Evolutionary conservation across 2,888 invertebrate genomes (phyloP).

Genomic region (Muschampia plurimacula): DNA sequence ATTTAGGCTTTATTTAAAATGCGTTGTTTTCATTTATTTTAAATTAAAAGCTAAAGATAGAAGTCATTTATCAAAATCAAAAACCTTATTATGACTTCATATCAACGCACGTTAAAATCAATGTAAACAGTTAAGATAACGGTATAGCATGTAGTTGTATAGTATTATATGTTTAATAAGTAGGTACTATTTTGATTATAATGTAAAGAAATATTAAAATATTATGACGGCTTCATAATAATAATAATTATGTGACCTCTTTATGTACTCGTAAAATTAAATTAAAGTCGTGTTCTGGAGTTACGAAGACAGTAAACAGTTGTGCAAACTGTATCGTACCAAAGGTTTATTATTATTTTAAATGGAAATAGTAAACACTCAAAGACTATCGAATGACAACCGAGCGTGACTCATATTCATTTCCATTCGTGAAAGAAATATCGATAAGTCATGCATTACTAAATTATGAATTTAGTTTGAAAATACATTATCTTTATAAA

Average conservation of each 20-base stretch:
- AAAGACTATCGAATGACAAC: slow-evolving; percentile 48
- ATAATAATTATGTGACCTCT: slow-evolving; percentile 14
- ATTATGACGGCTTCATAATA: not conserved
- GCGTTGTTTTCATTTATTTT: too few relatives aligned
- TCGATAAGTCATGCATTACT: slow-evolving; percentile 3
- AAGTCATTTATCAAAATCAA: too few relatives aligned
- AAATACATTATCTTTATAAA: not conserved
- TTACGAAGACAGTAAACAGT: slow-evolving; percentile 50
- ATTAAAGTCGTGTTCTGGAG: slow-evolving; percentile 15
- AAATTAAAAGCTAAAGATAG: too few relatives aligned
- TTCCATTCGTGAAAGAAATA: slow-evolving; percentile 12
- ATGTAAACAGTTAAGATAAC: not conserved
- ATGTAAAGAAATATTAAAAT: not conserved
- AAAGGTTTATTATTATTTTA: slow-evolving; percentile 54
- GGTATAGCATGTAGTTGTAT: not conserved
- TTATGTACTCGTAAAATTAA: slow-evolving; percentile 19
- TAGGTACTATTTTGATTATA: not conserved
- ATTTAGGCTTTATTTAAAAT: too few relatives aligned
- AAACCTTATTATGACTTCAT: too few relatives aligned
- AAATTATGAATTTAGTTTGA: not conserved
- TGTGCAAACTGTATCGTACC: slow-evolving; percentile 61
- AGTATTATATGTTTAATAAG: not conserved
- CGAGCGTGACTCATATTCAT: slow-evolving; percentile 55
- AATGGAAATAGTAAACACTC: slow-evolving; percentile 55
- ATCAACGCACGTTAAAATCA: too few relatives aligned